Base-by-base conservation (phyloP, 2,888 invertebrate genomes). In the Drosophila pullipes region DNA sequence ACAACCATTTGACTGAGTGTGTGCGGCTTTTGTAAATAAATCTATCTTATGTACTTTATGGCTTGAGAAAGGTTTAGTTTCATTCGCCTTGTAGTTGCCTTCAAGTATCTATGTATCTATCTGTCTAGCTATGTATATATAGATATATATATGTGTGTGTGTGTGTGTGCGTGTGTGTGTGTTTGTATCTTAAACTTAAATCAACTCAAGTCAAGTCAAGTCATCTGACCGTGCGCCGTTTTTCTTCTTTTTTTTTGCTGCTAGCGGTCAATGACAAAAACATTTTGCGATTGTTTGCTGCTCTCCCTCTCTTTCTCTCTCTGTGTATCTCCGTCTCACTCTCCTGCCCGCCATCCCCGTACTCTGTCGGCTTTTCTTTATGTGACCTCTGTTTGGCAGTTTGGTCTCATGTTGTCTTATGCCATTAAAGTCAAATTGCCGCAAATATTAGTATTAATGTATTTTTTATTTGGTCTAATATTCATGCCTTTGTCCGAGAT, bases 401-500 rank as follows among this genome's bases (percentile, higher is more conserved):
- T 67, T 73, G 72, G 59, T 62, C 68, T 47, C 49, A 63, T 49
- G 67, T 73, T 60, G 73, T 81, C 76, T 89, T 79, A 69, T 81
- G 86, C 73, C 86, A 87, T 89, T 89, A 90, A 90, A 81, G 78
- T 86, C 87, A 78, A 78, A 82, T 90, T 89, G 85, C 82, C 89
- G 81, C 82, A 84, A 75, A 90, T 90, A 87, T 87, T 86, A 89
- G 87, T 84, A 87, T 87, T 87, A 87, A 87, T 87, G 87, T 62
- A 70, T 78, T 87, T 89, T 87, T 87, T 87, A 90, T 89, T 87
- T 74, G 89, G 61, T 66, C 75, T 73, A 60, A 71, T 81, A 54
- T 59, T 65, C 63, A 50, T 69, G 55, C 50, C 69, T 67, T 74
- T 71, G 65, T 68, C 52, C 53, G n/a, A 41, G 16, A 37, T 18